Conservation (phyloP, 2,113 vertebrate genomes). For the Cavia porcellus region DNA sequence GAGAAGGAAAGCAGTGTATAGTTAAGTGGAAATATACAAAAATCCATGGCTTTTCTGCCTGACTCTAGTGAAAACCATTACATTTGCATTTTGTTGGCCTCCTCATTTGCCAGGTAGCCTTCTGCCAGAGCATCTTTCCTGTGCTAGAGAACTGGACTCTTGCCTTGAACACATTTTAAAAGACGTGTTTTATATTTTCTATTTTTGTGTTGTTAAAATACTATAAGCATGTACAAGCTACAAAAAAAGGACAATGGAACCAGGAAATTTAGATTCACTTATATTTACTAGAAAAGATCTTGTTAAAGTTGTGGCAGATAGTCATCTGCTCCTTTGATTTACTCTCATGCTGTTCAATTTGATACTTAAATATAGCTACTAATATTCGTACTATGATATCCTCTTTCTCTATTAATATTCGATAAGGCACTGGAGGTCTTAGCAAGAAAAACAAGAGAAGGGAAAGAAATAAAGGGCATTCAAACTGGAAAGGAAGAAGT, state of each 20-base stretch:
- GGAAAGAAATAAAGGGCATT: not conserved
- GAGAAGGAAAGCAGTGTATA: conserved; percentile 42
- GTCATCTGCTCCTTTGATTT: not conserved
- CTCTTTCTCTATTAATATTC: not conserved
- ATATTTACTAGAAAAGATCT: conserved; percentile 6
- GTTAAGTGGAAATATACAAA: conserved; percentile 45
- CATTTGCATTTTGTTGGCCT: conserved; percentile 23
- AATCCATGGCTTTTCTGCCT: conserved; percentile 4
- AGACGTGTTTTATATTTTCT: conserved; percentile 28
- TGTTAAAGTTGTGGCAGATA: not conserved
- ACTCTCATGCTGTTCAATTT: not conserved
- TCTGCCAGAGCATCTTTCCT: conserved; percentile 35
- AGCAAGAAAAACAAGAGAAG: not conserved
- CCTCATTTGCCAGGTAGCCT: not conserved
- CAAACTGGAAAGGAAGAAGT: not conserved
- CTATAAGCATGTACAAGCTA: not conserved
- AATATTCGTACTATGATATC: not conserved
- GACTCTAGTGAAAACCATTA: conserved; percentile 45
- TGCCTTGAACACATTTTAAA: conserved; percentile 31
- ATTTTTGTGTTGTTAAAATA: not conserved
- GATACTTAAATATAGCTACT: not conserved
- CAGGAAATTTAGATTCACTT: not conserved
- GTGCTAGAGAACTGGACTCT: not conserved
- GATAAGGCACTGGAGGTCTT: not conserved
- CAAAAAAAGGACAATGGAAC: not conserved